Evolutionary conservation across 2,888 invertebrate genomes (phyloP).

Genomic region (Itoplectis maculator): DNA sequence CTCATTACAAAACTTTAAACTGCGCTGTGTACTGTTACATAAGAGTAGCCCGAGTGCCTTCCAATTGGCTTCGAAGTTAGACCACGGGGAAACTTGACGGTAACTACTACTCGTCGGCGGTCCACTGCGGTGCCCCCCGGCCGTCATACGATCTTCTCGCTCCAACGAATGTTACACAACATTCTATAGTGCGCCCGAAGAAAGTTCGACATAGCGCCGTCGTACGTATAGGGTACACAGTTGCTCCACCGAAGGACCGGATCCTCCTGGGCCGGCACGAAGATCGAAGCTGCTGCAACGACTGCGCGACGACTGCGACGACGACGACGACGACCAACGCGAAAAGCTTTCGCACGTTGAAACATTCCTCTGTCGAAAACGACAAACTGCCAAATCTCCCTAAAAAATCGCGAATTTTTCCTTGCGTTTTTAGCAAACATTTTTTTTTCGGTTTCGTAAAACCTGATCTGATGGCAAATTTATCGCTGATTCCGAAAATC

Average conservation of each 20-base stretch:
- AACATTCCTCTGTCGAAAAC: no score
- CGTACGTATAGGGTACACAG: slow-evolving; percentile 23
- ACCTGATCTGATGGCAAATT: no score
- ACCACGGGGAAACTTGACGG: slow-evolving; percentile 50
- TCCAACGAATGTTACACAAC: slow-evolving; percentile 41
- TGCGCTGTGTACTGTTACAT: slow-evolving; percentile 42
- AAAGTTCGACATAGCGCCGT: slow-evolving; percentile 47
- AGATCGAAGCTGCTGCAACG: background rate
- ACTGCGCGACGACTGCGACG: no score
- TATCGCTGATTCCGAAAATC: no score
- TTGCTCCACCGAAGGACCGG: slow-evolving; percentile 27
- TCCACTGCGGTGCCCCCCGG: slow-evolving; percentile 19
- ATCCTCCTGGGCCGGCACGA: slow-evolving; percentile 13
- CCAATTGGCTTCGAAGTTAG: slow-evolving; percentile 58
- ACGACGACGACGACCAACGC: no score
- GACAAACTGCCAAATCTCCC: no score
- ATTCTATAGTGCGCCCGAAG: slow-evolving; percentile 27
- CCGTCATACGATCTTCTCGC: slow-evolving; percentile 54
- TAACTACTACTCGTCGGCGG: slow-evolving; percentile 17
- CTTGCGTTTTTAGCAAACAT: no score
- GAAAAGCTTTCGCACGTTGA: no score
- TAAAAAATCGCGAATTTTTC: no score
- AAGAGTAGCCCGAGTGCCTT: slow-evolving; percentile 50
- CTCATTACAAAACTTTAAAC: slow-evolving; percentile 35
- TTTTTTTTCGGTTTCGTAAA: no score